A percentile compares a stretch with the other conserved stretches of the same genome.
phyloP scores from a whole-genome alignment of 2,888 invertebrate species.

The Watsonalla binaria region DNA sequence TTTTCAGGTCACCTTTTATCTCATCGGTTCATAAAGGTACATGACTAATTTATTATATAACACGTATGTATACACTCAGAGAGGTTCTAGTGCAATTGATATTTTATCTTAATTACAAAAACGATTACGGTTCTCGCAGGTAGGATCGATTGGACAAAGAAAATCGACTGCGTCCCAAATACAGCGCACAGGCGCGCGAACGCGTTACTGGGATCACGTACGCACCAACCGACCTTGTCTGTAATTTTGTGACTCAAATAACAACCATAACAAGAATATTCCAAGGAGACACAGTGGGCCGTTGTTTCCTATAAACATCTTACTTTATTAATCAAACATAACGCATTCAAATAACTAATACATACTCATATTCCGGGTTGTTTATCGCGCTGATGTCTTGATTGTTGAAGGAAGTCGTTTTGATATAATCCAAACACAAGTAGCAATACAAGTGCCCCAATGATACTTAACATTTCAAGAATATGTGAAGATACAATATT shows the following conservation, averaged over 20 bases:
- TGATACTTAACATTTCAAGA: neutral
- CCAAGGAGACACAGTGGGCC: neutral
- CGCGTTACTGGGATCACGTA: conserved; percentile 48
- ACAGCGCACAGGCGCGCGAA: conserved; percentile 23
- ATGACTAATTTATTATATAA: too few species aligned
- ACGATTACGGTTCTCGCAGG: neutral
- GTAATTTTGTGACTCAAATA: conserved; percentile 23
- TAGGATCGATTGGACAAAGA: neutral
- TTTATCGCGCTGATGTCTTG: neutral
- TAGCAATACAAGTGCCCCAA: neutral
- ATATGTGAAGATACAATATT: neutral
- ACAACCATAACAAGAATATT: conserved; percentile 13
- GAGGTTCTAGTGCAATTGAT: neutral
- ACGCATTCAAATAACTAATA: neutral
- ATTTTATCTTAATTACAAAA: neutral
- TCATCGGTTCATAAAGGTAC: neutral
- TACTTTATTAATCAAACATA: neutral
- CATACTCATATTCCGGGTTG: neutral
- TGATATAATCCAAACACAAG: neutral
- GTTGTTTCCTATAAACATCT: neutral
- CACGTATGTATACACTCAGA: too few species aligned
- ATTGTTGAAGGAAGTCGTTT: neutral
- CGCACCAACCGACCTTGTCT: conserved; percentile 34
- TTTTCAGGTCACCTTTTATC: neutral
- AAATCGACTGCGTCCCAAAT: conserved; percentile 3